Percentiles rank a stretch among this genome's conserved stretches.
Conservation (phyloP, 2,888 invertebrate genomes). For the Aethes cnicana region DNA sequence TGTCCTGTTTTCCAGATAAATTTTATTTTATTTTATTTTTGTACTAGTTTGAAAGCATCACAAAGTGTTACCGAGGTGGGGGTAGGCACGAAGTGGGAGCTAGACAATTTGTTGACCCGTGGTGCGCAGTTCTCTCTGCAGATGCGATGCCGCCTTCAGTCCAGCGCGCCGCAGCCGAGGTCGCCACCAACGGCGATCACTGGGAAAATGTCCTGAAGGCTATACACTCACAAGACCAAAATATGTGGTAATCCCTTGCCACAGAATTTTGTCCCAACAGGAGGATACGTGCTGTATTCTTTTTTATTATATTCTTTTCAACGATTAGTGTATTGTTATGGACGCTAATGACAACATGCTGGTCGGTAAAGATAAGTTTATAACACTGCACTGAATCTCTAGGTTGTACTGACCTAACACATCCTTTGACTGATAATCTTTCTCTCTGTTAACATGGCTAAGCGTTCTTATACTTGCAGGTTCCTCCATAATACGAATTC, state of each 20-base stretch:
- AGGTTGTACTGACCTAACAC: conserved; percentile 27
- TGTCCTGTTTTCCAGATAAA: too few species aligned
- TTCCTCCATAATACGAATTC: conserved; percentile 74
- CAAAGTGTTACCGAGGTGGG: too few species aligned
- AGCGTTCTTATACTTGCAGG: conserved; percentile 58
- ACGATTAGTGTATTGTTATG: conserved; percentile 34
- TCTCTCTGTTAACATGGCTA: conserved; percentile 34
- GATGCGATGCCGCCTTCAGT: conserved; percentile 72
- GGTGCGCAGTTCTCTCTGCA: conserved; percentile 82
- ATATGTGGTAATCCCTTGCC: conserved; percentile 81
- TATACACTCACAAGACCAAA: conserved; percentile 78
- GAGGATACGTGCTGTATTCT: conserved; percentile 75
- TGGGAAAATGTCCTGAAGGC: conserved; percentile 85
- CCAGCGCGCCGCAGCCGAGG: conserved; percentile 82
- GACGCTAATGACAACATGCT: background rate
- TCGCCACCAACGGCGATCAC: conserved; percentile 85
- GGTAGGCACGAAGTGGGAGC: conserved; percentile 34
- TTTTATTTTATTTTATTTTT: too few species aligned
- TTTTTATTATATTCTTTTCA: conserved; percentile 58
- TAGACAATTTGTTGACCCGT: conserved; percentile 74
- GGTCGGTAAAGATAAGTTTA: background rate
- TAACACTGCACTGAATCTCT: conserved; percentile 23
- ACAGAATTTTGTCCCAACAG: conserved; percentile 58
- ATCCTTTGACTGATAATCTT: conserved; percentile 16
- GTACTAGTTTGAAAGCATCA: too few species aligned